Percentiles rank a stretch among this genome's conserved stretches.
Conservation (phyloP, 2,888 invertebrate species). For the Lumbricus terrestris region DNA sequence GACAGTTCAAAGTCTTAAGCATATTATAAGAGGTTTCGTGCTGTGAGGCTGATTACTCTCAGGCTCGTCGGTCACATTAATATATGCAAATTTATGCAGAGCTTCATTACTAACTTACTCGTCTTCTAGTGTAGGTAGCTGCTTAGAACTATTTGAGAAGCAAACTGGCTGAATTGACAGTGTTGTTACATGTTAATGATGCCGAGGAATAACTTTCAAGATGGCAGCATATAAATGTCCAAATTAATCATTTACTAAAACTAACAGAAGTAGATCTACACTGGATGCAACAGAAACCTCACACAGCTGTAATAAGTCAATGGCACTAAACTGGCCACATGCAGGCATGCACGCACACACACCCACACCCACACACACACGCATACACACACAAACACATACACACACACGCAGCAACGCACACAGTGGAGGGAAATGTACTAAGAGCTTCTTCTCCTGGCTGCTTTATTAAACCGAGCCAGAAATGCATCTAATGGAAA, state of each 20-base stretch:
- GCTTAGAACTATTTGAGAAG: too few relatives aligned
- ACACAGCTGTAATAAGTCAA: not conserved
- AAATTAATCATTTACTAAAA: not conserved
- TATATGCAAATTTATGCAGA: not conserved
- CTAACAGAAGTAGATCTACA: not conserved
- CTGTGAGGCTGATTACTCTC: not conserved
- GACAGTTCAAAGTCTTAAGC: not conserved
- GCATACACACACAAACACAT: too few relatives aligned
- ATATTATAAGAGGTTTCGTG: not conserved
- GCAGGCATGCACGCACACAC: not conserved
- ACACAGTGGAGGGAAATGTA: too few relatives aligned
- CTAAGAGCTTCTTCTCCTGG: not conserved
- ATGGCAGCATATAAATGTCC: not conserved
- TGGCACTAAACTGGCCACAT: not conserved
- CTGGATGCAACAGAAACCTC: not conserved
- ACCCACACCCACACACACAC: too few relatives aligned
- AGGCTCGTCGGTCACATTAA: not conserved
- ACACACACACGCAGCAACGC: too few relatives aligned
- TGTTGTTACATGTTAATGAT: not conserved
- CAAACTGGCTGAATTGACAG: too few relatives aligned
- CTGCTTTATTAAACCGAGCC: not conserved
- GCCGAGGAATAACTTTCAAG: not conserved
- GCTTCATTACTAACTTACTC: not conserved
- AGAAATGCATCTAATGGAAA: not conserved
- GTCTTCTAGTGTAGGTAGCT: too few relatives aligned